Conservation (phyloP, 2,113 vertebrate genomes). For the Antennarius striatus region DNA sequence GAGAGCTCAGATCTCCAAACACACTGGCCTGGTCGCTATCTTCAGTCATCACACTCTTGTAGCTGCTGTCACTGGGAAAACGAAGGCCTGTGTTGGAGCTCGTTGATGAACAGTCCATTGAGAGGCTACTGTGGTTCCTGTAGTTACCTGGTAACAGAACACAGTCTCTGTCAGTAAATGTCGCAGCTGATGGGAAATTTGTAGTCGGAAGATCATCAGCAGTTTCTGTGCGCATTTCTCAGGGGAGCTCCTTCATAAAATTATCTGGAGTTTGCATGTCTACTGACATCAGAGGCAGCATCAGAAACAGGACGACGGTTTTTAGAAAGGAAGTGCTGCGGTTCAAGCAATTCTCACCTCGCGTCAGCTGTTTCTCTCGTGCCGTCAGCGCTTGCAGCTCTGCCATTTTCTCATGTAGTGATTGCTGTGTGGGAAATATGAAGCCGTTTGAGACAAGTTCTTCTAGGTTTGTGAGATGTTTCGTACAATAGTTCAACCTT, state of each 20-base stretch:
- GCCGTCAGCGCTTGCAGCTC: constrained; percentile 85
- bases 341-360: constrained; percentile 81
- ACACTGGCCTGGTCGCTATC: constrained; percentile 83
- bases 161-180: constrained; percentile 1
- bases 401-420: constrained; percentile 83
- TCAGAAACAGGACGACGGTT: neutral
- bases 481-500: no score
- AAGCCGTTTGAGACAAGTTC: constrained; percentile 7
- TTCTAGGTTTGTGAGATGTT: neutral
- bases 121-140: constrained; percentile 54
- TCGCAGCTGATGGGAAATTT: constrained; percentile 11
- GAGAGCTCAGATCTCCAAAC: constrained; percentile 81
- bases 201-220: constrained; percentile 17
- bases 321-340: constrained; percentile 67
- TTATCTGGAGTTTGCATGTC: constrained; percentile 16
- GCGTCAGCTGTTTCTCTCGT: constrained; percentile 85
- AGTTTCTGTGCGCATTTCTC: constrained; percentile 23
- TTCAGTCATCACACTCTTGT: constrained; percentile 82
- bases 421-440: constrained; percentile 79
- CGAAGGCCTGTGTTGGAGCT: constrained; percentile 57
- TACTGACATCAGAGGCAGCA: neutral
- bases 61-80: constrained; percentile 91
- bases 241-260: constrained; percentile 45
- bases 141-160: constrained; percentile 77
- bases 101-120: constrained; percentile 65